Conservation (phyloP, 2,797 vertebrate species). For the Falco berigora region DNA sequence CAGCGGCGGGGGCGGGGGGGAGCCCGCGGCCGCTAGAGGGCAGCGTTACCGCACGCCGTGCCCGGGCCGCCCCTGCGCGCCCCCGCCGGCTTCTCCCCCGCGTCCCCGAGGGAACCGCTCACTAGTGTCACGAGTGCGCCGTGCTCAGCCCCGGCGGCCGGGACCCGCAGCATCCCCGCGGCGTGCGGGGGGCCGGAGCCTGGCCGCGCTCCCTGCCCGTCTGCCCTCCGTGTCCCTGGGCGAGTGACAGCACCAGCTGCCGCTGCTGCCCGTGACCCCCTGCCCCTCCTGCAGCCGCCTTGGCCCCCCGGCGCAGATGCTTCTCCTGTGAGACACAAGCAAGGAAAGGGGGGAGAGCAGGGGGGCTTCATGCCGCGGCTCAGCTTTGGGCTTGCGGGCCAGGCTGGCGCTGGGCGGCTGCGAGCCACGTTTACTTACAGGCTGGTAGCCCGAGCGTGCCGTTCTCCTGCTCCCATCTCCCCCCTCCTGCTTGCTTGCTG, state of each 20-base stretch:
- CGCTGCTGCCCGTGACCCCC: neutral
- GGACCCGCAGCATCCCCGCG: neutral
- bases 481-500: accelerated
- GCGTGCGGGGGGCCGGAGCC: neutral
- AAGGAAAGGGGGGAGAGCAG: neutral
- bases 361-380: neutral
- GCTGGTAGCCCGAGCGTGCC: accelerated
- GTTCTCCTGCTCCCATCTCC: neutral
- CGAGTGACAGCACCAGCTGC: slow-evolving; percentile 32
- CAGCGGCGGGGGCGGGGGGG: neutral
- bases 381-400: neutral
- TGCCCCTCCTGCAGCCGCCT: neutral
- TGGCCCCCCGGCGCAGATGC: neutral
- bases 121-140: accelerated
- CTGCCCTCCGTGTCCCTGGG: neutral
- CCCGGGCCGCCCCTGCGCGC: too few species aligned
- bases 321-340: neutral
- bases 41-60: neutral
- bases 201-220: neutral
- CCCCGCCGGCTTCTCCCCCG: neutral
- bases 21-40: neutral
- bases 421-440: accelerated
- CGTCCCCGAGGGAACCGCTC: neutral
- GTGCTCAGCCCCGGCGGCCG: neutral
- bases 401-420: neutral